phyloP scores from a whole-genome alignment of 2,888 invertebrate species.

The Cephus pygmeus region DNA sequence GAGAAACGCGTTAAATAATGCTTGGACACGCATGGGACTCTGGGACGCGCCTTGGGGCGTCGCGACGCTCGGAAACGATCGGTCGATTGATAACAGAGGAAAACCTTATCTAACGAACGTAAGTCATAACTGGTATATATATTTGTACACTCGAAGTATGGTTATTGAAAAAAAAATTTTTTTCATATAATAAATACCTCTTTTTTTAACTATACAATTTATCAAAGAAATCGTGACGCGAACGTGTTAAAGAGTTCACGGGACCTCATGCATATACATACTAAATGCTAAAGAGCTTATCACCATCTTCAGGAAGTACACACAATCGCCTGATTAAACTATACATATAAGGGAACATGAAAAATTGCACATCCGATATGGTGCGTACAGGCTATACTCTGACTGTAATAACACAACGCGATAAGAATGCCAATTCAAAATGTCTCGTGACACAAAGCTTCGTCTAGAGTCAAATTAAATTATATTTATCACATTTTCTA shows the following conservation, averaged over 20 bases:
- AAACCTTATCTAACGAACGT: background rate
- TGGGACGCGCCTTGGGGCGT: conserved; percentile 17
- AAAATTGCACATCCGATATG: background rate
- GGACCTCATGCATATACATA: background rate
- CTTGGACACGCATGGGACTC: conserved; percentile 33
- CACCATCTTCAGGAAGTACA: conserved; percentile 35
- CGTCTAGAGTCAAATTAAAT: background rate
- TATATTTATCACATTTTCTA: background rate
- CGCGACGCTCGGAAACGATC: conserved; percentile 26
- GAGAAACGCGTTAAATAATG: conserved; percentile 43
- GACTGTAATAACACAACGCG: background rate
- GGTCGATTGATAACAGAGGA: conserved; percentile 9
- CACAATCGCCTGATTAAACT: conserved; percentile 1
- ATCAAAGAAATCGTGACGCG: background rate
- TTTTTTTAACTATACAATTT: background rate
- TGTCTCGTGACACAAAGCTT: background rate
- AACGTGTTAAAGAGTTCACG: background rate
- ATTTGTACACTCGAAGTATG: too few relatives aligned
- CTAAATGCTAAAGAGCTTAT: conserved; percentile 26
- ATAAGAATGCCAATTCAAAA: background rate
- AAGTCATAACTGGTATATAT: too few relatives aligned
- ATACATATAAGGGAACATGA: background rate
- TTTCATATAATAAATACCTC: background rate
- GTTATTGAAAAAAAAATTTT: background rate
- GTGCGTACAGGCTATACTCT: background rate